These are phyloP conservation scores for Coleophora deauratella DNA, from an alignment of 2,888 invertebrate genomes.

Conservation along the genomic window DNA sequence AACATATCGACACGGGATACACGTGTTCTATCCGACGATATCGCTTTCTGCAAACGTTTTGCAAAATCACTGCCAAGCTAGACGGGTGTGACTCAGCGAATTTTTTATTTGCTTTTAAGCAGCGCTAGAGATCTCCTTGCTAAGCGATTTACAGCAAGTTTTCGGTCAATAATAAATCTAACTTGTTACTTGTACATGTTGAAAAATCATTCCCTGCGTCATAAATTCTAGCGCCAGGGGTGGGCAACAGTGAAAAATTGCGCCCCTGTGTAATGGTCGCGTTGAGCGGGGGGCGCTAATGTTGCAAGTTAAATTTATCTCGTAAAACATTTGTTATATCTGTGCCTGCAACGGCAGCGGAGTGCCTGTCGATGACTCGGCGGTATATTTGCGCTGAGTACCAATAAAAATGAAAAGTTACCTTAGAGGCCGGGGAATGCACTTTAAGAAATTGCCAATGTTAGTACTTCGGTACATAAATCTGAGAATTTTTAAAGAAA, in stretches of 20 bases:
- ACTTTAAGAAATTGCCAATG: slow-evolving; percentile 22
- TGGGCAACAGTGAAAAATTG: slow-evolving; percentile 63
- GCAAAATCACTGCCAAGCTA: slow-evolving; percentile 7
- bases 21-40: no score
- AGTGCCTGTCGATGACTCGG: slow-evolving; percentile 35
- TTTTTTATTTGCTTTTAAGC: slow-evolving; percentile 12
- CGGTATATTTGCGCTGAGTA: slow-evolving; percentile 13
- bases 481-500: no score
- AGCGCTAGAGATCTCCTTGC: slow-evolving; percentile 17
- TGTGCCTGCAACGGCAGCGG: no score
- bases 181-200: slow-evolving; percentile 60
- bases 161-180: slow-evolving; percentile 57
- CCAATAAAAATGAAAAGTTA: slow-evolving; percentile 31
- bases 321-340: slow-evolving; percentile 57
- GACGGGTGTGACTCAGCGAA: slow-evolving; percentile 11
- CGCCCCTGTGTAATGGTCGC: slow-evolving; percentile 56
- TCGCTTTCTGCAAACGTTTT: background rate
- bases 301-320: slow-evolving; percentile 62
- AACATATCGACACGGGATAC: no score
- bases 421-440: slow-evolving; percentile 10
- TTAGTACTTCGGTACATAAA: no score
- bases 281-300: slow-evolving; percentile 64
- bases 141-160: slow-evolving; percentile 42
- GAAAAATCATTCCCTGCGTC: slow-evolving; percentile 66
- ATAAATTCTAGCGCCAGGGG: slow-evolving; percentile 63